Percentiles rank a stretch among this genome's conserved stretches.
Evolutionary conservation across 2,113 vertebrate species (phyloP).

Genomic region (Thamnophis sirtalis): DNA sequence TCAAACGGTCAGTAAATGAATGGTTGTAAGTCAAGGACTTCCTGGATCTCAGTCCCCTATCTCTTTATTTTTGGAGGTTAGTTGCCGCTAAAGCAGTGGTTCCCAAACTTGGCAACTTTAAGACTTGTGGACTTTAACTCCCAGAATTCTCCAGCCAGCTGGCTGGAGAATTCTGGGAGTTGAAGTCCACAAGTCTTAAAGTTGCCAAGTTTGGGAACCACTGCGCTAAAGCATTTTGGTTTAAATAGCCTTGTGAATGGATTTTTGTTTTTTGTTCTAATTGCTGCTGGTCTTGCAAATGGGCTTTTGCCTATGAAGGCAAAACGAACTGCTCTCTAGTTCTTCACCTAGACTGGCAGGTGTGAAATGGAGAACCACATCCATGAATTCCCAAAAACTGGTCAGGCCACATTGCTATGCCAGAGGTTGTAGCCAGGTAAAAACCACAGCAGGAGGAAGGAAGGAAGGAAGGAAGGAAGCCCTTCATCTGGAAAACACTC

Average conservation of each 20-base stretch:
- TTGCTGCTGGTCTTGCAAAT: neutral
- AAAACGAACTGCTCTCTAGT: neutral
- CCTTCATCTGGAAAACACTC: neutral
- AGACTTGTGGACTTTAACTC: too few relatives aligned
- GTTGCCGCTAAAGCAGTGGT: too few relatives aligned
- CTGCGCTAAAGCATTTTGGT: neutral
- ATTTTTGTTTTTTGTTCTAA: neutral
- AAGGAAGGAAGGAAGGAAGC: neutral
- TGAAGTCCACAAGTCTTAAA: too few relatives aligned
- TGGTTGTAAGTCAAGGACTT: too few relatives aligned
- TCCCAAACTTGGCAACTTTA: too few relatives aligned
- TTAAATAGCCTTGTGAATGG: neutral
- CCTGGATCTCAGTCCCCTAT: too few relatives aligned
- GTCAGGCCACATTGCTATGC: neutral
- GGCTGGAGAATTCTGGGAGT: too few relatives aligned
- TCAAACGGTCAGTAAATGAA: too few relatives aligned
- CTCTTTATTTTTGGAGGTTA: neutral
- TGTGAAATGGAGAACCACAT: neutral
- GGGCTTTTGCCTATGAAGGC: neutral
- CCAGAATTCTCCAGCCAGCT: too few relatives aligned
- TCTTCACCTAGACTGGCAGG: neutral
- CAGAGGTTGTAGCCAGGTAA: constrained; percentile 23
- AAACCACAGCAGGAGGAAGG: constrained; percentile 16
- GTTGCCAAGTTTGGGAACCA: too few relatives aligned
- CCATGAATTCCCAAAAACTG: constrained; percentile 18